These are phyloP conservation scores for Tragulus kanchil DNA, from an alignment of 2,113 vertebrate species.

Conservation along the genomic window DNA sequence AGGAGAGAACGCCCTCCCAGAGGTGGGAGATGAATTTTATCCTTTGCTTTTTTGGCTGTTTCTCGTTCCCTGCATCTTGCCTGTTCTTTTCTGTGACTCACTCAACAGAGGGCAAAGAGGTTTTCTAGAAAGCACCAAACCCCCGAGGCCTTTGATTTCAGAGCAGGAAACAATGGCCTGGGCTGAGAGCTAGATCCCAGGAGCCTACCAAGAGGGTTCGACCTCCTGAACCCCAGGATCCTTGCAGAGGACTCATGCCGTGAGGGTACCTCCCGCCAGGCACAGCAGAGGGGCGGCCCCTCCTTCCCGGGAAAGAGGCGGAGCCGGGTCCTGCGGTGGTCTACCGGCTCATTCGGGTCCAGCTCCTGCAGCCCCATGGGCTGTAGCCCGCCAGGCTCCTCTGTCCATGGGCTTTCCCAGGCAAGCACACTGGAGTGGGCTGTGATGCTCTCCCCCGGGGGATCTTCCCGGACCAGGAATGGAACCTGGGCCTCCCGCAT, in stretches of 20 bases:
- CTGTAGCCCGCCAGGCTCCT: no score
- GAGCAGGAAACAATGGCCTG: not conserved
- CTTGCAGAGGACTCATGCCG: fast-evolving
- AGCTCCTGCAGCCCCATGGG: no score
- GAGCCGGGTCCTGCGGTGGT: no score
- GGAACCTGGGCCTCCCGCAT: no score
- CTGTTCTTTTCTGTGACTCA: not conserved
- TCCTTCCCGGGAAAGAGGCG: not conserved
- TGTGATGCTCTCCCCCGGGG: no score
- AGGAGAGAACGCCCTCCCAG: not conserved
- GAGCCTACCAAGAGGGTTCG: not conserved
- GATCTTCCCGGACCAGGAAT: no score
- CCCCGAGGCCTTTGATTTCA: not conserved
- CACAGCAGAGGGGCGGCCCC: not conserved
- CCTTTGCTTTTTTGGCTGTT: not conserved
- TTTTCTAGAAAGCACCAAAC: conserved; percentile 35
- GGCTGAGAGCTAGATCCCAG: not conserved
- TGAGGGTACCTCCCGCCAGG: fast-evolving
- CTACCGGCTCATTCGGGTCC: no score
- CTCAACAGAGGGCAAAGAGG: not conserved
- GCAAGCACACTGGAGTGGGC: no score
- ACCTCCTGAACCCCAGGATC: not conserved
- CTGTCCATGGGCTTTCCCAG: no score
- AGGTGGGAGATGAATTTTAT: not conserved
- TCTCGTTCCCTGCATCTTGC: not conserved